These are phyloP conservation scores for Indicator maculatus DNA, from an alignment of 2,113 vertebrate species.

Conservation along the genomic window DNA sequence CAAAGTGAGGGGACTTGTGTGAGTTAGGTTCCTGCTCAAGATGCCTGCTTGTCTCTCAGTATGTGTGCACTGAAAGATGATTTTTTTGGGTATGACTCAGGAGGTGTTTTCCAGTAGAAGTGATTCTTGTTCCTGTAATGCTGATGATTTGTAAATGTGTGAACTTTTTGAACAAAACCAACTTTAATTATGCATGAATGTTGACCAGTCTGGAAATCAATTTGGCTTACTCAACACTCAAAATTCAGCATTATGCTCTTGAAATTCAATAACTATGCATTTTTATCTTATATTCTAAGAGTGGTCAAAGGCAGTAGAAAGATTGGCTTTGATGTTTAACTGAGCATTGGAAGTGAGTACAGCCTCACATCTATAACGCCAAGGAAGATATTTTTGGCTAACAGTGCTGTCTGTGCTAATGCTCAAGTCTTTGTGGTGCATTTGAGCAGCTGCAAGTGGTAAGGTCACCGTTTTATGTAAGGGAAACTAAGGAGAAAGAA, in stretches of 20 bases:
- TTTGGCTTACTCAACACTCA: neutral
- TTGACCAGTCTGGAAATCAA: neutral
- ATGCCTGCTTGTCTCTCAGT: neutral
- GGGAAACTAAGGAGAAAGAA: neutral
- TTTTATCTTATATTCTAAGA: slow-evolving; percentile 8
- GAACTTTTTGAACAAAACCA: neutral
- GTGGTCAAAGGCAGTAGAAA: neutral
- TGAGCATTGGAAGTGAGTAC: neutral
- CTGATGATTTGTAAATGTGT: neutral
- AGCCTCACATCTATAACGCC: neutral
- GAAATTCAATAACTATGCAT: slow-evolving; percentile 4
- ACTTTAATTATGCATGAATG: slow-evolving; percentile 25
- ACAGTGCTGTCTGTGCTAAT: neutral
- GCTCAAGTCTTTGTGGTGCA: neutral
- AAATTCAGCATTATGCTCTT: neutral
- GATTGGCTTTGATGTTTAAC: neutral
- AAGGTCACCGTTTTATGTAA: fast-evolving
- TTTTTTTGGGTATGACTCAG: neutral
- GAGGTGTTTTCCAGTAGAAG: neutral
- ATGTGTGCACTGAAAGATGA: neutral
- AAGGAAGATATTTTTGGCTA: neutral
- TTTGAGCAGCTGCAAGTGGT: neutral
- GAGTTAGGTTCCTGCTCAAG: neutral
- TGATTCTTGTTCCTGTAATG: neutral
- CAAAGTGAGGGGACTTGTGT: fast-evolving